Base-by-base conservation (phyloP, 2,888 invertebrate species). In the Scelioninae gen. 1 region DNA sequence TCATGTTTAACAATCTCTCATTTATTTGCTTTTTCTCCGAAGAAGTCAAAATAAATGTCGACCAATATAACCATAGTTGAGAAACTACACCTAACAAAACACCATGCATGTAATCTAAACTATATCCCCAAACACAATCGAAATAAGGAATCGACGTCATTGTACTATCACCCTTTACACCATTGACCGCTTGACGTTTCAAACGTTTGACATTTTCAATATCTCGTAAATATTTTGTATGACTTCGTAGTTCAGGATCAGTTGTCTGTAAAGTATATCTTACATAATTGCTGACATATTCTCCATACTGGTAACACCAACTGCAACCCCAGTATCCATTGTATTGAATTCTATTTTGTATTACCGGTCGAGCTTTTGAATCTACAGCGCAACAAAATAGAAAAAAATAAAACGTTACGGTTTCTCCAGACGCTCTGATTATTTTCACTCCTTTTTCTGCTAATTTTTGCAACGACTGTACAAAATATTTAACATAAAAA, bases 61-160 rank as follows among this genome's bases (percentile, higher is more conserved):
- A 53, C 77, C 81, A 83, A 11, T 43, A 31, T 0, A 16, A 31
- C 80, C 74, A 83, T 15, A 80, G n/a, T 56, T 77, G 68, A 4
- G 34, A 60, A n/a, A 60, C 45, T 13, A 80, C 72, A 15, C 83
- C 85, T n/a, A 81, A 13, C 1, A 71, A 23, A 13, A 81, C 8
- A 9, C 62, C 78, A 38, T 85, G 85, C 65, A 81, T 69, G n/a
- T 83, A 74, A 8, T 84, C 84, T 0, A 51, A 29, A 11, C 76
- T 58, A 23, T 72, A 85, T 6, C 74, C 63, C 83, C 82, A 83
- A 11, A 85, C 68, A n/a, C 34, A 38, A 77, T 85, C 83, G 15
- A 79, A 71, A 40, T 58, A 2, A 11, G 56, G 58, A n/a, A 79
- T 11, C 13, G 16, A 5, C 47, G 60, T 45, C 10, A 78, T 13